Percentiles rank a stretch among this genome's conserved stretches.
phyloP scores from a whole-genome alignment of 2,888 invertebrate species.

The Harpalus rufipes region DNA sequence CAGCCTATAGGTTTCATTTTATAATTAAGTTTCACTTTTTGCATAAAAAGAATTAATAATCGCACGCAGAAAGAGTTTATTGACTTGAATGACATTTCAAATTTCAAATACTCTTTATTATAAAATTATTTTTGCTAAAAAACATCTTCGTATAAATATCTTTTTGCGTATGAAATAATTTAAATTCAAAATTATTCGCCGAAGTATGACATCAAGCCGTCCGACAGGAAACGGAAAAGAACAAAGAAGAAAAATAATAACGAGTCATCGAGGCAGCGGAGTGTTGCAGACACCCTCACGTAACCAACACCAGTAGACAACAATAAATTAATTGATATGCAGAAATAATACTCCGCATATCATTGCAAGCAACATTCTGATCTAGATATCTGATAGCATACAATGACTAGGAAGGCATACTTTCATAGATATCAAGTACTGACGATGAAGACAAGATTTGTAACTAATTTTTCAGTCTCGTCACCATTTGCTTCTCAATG shows the following conservation, averaged over 20 bases:
- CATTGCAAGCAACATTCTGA: constrained; percentile 34
- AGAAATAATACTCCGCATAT: constrained; percentile 48
- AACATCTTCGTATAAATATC: background rate
- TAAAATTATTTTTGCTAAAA: background rate
- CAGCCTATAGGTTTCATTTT: background rate
- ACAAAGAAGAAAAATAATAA: constrained; percentile 54
- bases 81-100: background rate
- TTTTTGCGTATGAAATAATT: constrained; percentile 25
- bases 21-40: background rate
- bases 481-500: too few species aligned
- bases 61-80: background rate
- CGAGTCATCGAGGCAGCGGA: constrained; percentile 35
- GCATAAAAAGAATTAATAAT: background rate
- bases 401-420: background rate
- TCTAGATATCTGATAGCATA: constrained; percentile 31
- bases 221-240: constrained; percentile 44
- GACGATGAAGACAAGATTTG: background rate
- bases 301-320: constrained; percentile 55
- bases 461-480: too few species aligned
- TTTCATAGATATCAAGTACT: constrained; percentile 1
- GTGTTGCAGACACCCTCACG: constrained; percentile 37
- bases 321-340: constrained; percentile 60
- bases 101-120: background rate
- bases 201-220: constrained; percentile 23
- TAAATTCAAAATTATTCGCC: constrained; percentile 25